A percentile compares a stretch with the other conserved stretches of the same genome.
Evolutionary conservation across 1,140 invertebrate genomes (phyloP).

Genomic region (Lycorma delicatula): DNA sequence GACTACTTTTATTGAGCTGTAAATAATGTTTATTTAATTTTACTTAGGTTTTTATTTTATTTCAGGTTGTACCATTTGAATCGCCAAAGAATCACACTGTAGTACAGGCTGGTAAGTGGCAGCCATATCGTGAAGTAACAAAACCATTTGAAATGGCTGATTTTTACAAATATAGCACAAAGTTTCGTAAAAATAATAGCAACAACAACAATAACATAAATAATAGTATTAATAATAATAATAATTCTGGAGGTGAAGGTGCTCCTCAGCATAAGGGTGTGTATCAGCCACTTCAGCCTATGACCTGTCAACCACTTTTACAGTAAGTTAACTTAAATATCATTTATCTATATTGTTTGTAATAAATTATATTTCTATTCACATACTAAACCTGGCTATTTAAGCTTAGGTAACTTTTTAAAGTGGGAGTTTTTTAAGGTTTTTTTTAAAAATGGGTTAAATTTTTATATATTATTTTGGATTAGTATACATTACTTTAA

Average conservation of each 20-base stretch:
- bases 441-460: too few species aligned
- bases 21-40: too few species aligned
- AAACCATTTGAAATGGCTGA: slow-evolving; percentile 96
- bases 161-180: slow-evolving; percentile 95
- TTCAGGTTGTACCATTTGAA: slow-evolving; percentile 50
- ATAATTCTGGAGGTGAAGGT: slow-evolving; percentile 10
- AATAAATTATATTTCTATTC: too few species aligned
- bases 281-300: slow-evolving; percentile 41
- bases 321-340: too few species aligned
- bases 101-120: slow-evolving; percentile 77
- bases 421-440: too few species aligned
- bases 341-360: too few species aligned
- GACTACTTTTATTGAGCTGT: too few species aligned
- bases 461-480: too few species aligned
- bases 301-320: slow-evolving; percentile 39
- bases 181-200: slow-evolving; percentile 54
- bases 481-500: too few species aligned
- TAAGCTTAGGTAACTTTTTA: too few species aligned
- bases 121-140: slow-evolving; percentile 85
- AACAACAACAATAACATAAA: slow-evolving; percentile 16
- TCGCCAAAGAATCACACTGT: slow-evolving; percentile 73
- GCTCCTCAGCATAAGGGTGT: slow-evolving; percentile 41
- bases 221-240: slow-evolving; percentile 7
- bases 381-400: too few species aligned
- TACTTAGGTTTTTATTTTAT: too few species aligned